Evolutionary conservation across 2,113 vertebrate species (phyloP).

Genomic region (Vulpes vulpes): DNA sequence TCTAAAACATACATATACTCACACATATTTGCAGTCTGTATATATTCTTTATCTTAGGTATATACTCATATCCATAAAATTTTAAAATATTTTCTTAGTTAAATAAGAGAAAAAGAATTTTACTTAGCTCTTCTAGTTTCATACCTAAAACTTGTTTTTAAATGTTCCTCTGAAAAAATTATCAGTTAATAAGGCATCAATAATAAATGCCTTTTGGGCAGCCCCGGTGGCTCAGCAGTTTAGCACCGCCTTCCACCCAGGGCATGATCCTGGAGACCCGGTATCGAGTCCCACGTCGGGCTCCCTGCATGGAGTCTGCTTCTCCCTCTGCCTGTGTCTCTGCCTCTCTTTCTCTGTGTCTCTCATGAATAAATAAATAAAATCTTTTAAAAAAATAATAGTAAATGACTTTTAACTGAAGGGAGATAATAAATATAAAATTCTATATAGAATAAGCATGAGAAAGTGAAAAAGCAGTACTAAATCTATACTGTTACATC

Average conservation of each 20-base stretch:
- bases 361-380: too few species aligned
- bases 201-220: not conserved
- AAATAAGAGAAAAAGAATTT: conserved; percentile 36
- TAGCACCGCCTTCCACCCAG: too few species aligned
- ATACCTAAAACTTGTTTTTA: conserved; percentile 35
- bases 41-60: not conserved
- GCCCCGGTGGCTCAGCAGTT: too few species aligned
- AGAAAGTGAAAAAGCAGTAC: not conserved
- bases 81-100: conserved; percentile 36
- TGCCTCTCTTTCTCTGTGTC: too few species aligned
- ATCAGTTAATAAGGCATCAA: not conserved
- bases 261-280: too few species aligned
- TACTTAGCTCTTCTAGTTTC: not conserved
- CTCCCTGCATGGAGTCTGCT: too few species aligned
- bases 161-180: conserved; percentile 33
- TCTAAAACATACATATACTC: not conserved
- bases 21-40: not conserved
- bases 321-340: too few species aligned
- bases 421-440: not conserved
- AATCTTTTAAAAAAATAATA: too few species aligned
- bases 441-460: not conserved
- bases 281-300: too few species aligned
- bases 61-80: not conserved
- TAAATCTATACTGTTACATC: not conserved
- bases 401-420: not conserved